Evolutionary conservation across 2,113 vertebrate genomes (phyloP), one percentile per base, ranked within the genome.

Genomic region (Ctenomys sociabilis): DNA sequence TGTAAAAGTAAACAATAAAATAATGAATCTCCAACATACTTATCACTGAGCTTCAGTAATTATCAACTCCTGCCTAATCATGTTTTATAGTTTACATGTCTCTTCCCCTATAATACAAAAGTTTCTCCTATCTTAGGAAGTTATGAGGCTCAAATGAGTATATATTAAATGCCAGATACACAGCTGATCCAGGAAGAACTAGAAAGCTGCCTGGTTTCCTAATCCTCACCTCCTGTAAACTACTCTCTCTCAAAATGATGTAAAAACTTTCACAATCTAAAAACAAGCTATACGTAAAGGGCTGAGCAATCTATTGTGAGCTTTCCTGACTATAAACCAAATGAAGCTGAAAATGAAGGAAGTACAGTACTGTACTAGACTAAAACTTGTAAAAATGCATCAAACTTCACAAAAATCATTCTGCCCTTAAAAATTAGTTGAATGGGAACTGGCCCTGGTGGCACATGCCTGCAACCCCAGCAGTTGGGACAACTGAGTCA

Each of bases 101-200:
- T 92, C 85, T 70, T 96, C 35, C n/a, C 95, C 89, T 94, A 30
- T 21, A 85, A 92, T 52, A 84, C 0, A 94, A 32, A 13, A 30
- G 24, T 30, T 70, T 21, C 24, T 49, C 21, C 61, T 49, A 68
- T 24, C 61, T 85, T 70, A 77, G 45, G 32, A 37, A 77, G 37
- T 45, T 54, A n/a, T 17, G 59, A 88, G 43, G 77, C 92, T 24
- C 40, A 75, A 84, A 73, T 37, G 35, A 40, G 22, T 52, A 19
- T 17, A n/a, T 19, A 87, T 54, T 21, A 68, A 85, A 73, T 13
- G 63, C 17, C 57, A 17, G 12, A 28, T 0, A 2, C 28, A 37
- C 21, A 40, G 43, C 1, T 64, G 88, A 77, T 43, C 68, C 40
- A n/a, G 63, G 49, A 91, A 88, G 30, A 91, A 45, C 77, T 30